Percentiles rank a stretch among this genome's conserved stretches.
Conservation (phyloP, 2,888 invertebrate genomes). For the Lycocerus yunnanus region DNA sequence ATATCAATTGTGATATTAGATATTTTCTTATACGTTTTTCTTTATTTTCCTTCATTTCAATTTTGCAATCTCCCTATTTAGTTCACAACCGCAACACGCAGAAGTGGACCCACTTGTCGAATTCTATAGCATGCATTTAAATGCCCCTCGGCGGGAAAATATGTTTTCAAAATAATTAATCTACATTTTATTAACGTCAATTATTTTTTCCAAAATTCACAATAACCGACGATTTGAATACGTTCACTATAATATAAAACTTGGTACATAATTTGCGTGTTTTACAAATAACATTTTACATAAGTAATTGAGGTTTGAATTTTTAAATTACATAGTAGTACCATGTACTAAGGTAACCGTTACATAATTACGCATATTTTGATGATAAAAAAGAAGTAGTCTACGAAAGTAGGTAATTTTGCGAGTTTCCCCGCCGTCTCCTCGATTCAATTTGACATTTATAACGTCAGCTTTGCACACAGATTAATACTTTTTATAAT, state of each 20-base stretch:
- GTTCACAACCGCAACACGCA: slow-evolving; percentile 20
- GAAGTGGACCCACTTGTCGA: slow-evolving; percentile 33
- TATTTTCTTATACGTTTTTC: neutral
- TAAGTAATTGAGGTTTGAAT: neutral
- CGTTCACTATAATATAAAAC: neutral
- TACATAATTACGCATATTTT: neutral
- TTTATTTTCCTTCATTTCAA: slow-evolving; percentile 5
- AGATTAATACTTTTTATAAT: neutral
- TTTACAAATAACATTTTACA: neutral
- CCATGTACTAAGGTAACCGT: neutral
- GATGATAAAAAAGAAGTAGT: neutral
- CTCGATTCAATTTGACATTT: neutral
- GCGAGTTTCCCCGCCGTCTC: neutral
- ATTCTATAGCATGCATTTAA: slow-evolving; percentile 14
- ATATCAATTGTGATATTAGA: slow-evolving; percentile 4
- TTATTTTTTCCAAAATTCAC: neutral
- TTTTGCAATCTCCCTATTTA: slow-evolving; percentile 21
- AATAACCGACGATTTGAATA: neutral
- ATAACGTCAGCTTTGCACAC: neutral
- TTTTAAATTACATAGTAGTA: neutral
- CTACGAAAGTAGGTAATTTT: neutral
- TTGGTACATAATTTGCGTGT: neutral
- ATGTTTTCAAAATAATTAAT: neutral
- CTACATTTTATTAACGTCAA: neutral
- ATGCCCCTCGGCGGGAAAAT: slow-evolving; percentile 30